Percentiles rank a stretch among this genome's conserved stretches.
Evolutionary conservation across 2,888 invertebrate genomes (phyloP).

Genomic region (Hydrotaea diabolus): DNA sequence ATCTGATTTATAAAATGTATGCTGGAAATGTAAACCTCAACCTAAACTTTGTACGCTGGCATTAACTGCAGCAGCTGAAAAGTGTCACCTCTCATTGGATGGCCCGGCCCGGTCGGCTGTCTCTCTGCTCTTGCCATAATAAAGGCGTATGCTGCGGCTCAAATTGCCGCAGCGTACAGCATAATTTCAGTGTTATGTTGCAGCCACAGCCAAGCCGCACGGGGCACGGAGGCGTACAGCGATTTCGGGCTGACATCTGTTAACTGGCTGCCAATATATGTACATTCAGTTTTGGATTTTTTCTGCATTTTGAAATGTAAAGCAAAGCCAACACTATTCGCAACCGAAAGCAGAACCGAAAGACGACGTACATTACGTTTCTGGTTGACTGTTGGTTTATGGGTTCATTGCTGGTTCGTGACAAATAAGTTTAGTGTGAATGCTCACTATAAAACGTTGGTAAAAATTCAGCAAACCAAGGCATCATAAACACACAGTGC

Average conservation of each 20-base stretch:
- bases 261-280: background rate
- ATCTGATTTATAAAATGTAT: slow-evolving; percentile 56
- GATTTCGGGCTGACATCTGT: background rate
- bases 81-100: slow-evolving; percentile 24
- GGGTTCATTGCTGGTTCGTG: slow-evolving; percentile 65
- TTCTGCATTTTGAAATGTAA: background rate
- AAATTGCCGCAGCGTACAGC: background rate
- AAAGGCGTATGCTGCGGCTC: background rate
- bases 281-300: too few species aligned
- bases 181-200: background rate
- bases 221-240: slow-evolving; percentile 33
- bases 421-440: slow-evolving; percentile 57
- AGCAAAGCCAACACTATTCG: background rate
- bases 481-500: background rate
- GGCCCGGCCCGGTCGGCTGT: background rate
- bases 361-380: slow-evolving; percentile 51
- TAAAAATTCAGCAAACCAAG: background rate
- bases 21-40: background rate
- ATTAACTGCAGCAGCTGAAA: slow-evolving; percentile 16
- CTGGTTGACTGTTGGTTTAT: slow-evolving; percentile 52
- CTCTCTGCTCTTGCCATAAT: background rate
- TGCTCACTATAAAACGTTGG: slow-evolving; percentile 8
- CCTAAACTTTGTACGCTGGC: background rate
- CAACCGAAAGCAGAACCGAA: background rate
- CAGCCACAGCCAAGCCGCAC: background rate